Conservation (phyloP, 2,888 invertebrate genomes). For the Nemotelus pantherinus region DNA sequence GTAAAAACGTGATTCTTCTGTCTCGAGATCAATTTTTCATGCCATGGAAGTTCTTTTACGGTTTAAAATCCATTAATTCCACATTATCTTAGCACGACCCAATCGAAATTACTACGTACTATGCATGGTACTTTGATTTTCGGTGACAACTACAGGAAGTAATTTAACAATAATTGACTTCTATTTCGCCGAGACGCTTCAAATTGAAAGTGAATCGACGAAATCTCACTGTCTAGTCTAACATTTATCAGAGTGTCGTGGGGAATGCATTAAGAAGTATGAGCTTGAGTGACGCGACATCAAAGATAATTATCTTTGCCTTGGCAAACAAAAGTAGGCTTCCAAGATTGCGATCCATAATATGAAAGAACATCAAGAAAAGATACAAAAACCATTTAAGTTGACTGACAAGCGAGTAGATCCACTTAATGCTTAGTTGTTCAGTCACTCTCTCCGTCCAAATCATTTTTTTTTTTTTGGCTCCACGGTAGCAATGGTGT, state of each 20-base stretch:
- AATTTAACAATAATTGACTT: constrained; percentile 9
- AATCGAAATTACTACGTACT: too few species aligned
- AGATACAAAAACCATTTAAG: neutral
- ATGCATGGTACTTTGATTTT: too few species aligned
- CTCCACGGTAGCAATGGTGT: too few species aligned
- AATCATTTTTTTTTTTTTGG: too few species aligned
- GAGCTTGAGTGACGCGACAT: neutral
- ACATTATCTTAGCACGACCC: too few species aligned
- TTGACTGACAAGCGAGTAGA: neutral
- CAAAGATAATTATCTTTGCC: constrained; percentile 22
- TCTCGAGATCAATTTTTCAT: too few species aligned
- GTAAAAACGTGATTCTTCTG: too few species aligned
- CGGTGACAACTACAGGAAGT: constrained; percentile 13
- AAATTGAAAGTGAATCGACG: neutral
- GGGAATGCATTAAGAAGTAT: too few species aligned
- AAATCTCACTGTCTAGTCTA: neutral
- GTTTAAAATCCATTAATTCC: too few species aligned
- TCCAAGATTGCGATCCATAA: constrained; percentile 6
- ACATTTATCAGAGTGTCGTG: too few species aligned
- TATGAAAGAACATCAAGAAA: neutral
- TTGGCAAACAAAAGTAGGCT: constrained; percentile 20
- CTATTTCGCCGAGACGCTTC: neutral
- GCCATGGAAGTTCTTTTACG: too few species aligned
- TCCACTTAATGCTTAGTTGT: neutral
- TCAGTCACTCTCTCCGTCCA: neutral